Base-by-base conservation (phyloP, 2,797 vertebrate genomes). In the Chloroceryle inda region DNA sequence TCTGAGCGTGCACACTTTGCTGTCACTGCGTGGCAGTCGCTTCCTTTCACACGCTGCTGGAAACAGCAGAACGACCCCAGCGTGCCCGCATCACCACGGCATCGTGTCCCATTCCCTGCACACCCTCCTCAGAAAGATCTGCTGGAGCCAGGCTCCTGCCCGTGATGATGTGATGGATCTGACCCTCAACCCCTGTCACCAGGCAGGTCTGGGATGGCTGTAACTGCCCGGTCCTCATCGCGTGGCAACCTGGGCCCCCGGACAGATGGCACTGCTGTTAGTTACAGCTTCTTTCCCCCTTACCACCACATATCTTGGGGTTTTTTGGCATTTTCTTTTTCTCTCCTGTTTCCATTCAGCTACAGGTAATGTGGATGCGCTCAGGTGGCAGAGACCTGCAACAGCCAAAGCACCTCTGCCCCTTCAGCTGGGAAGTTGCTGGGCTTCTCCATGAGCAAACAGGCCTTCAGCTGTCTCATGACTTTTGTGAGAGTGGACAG, bases 111-210 rank as follows among this genome's bases (percentile, higher is more conserved):
- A 0, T 16, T 80, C 63, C 61, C 78, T 66, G 55, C 50, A 55
- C 20, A 5, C 18, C 18, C 45, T 76, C 53, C 72, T 76, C 53
- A 33, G 33, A 56, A 89, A 40, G n/a, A 21, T 0, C 50, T 62
- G 15, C 38, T 59, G 44, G 44, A 24, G 6, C 15, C 16, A 29
- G 31, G 27, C 67, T 59, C 35, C 80, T 55, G 50, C 19, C 58
- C 2, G 2, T 0, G 1, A 10, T 1, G 58, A 31, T 1, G 2
- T 0, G 23, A n/a, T 5, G 35, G 56, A 12, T 26, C 17, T 18
- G 33, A 55, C 33, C 44, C n/a, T 38, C 63, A 49, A 19, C 29
- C 35, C 42, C 11, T 31, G 4, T 23, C 63, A 67, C 5, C 68
- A 45, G 31, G 31, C 56, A 29, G 29, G 4, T 27, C 16, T 62